Base-by-base conservation (phyloP, 2,888 invertebrate species). In the Drosophila siamana region DNA sequence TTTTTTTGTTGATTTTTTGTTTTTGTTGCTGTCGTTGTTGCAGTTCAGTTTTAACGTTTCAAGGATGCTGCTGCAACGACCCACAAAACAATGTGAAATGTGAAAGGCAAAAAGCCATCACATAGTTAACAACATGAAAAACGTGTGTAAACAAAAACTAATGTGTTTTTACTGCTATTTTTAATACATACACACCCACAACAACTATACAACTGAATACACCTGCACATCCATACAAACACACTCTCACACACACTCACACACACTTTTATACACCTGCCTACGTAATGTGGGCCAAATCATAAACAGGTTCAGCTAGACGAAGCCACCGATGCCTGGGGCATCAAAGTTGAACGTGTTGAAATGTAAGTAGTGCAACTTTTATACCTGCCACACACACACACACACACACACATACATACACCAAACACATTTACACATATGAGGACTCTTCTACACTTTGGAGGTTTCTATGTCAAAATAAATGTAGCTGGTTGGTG, bases 291-390 rank as follows among this genome's bases (percentile, higher is more conserved):
- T 82, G 82, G 74, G 73, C 73, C 81, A 78, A 74, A 73, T 85
- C 89, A 86, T 78, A 82, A 86, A 71, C 88, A 94, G 94, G 92
- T 95, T 52, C 94, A 96, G 22, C 92, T 98, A 75, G 98, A 98
- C 90, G 97, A 97, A 90, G 98, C 97, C 1, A 98, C 98, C 6
- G 97, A 97, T 90, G 95, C 96, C 13, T 98, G 98, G 98, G 98
- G 96, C 40, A 98, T 98, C 90, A 98, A 98, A 93, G 98, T 98
- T 38, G 98, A 99, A 92, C 94, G 98, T 79, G 98, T 99, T 11
- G 98, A 99, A 94, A 97, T 99, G 98, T 98, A 93, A 95, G 96
- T 94, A 80, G 69, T 74, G 74, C 88, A 86, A 78, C 60, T 81
- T 85, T 81, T 66, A 61, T 38, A 51, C 43, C 59, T 41, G 33